These are phyloP conservation scores for Dissostichus mawsoni DNA, from an alignment of 2,113 vertebrate genomes.

Conservation along the genomic window DNA sequence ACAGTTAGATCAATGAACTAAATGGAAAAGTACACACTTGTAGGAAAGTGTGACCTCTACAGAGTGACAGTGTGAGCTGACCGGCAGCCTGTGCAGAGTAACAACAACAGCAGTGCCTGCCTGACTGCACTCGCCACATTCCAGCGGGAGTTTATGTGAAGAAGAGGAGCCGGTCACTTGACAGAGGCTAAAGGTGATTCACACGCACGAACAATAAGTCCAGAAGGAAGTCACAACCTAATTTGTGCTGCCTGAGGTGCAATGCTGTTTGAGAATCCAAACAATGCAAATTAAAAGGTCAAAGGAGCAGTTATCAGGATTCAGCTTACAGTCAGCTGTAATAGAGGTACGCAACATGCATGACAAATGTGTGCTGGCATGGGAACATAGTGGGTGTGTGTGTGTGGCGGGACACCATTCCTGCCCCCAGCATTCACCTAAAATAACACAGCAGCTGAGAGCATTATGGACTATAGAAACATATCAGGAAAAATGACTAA, in stretches of 20 bases:
- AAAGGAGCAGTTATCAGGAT: conserved; percentile 4
- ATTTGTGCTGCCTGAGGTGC: neutral
- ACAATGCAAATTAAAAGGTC: neutral
- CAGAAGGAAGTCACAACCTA: neutral
- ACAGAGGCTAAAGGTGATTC: conserved; percentile 17
- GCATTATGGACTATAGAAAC: conserved; percentile 11
- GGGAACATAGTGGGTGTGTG: conserved; percentile 5
- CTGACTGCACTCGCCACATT: conserved; percentile 61
- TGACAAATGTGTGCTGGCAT: conserved; percentile 3
- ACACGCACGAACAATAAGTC: neutral
- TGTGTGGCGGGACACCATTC: conserved; percentile 2
- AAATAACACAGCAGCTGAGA: conserved; percentile 40
- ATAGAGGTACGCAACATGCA: conserved; percentile 27
- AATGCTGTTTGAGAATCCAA: neutral
- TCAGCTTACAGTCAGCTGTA: neutral
- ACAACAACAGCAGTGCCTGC: conserved; percentile 43
- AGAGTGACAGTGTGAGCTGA: conserved; percentile 1
- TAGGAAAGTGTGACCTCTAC: conserved; percentile 18
- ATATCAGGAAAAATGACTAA: neutral
- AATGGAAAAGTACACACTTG: conserved; percentile 12
- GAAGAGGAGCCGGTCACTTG: conserved; percentile 37
- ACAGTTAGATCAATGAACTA: neutral
- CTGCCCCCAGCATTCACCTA: neutral
- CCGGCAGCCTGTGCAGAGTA: conserved; percentile 31
- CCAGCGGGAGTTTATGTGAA: conserved; percentile 32